phyloP scores from a whole-genome alignment of 2,888 invertebrate species.

The Prostheceraeus crozeri region DNA sequence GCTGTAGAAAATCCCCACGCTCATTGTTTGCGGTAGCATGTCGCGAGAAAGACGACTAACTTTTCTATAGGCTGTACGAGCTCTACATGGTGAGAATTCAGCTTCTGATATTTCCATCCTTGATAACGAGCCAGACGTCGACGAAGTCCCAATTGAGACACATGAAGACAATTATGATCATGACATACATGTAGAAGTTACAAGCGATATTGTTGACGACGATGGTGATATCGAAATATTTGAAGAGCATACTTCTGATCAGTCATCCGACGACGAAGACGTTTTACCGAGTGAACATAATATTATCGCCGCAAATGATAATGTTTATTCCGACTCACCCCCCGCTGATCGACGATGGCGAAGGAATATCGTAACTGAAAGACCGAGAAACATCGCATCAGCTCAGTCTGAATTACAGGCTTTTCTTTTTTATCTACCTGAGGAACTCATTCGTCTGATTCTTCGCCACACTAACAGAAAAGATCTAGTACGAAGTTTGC shows the following conservation, averaged over 20 bases:
- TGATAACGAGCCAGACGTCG: no score
- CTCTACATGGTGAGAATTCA: no score
- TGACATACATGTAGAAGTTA: no score
- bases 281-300: background rate
- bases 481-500: slow-evolving; percentile 5
- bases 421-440: slow-evolving; percentile 14
- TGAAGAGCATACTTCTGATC: slow-evolving; percentile 9
- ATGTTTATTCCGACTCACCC: slow-evolving; percentile 1
- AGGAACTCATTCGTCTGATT: background rate
- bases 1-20: no score
- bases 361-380: background rate
- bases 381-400: background rate
- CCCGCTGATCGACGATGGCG: slow-evolving; percentile 10
- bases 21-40: no score
- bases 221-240: slow-evolving; percentile 10
- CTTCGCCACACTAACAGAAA: background rate
- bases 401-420: slow-evolving; percentile 17
- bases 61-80: no score
- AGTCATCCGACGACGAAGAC: slow-evolving; percentile 5
- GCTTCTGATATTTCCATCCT: no score
- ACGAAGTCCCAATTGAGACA: no score
- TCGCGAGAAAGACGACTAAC: no score
- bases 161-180: no score
- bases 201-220: no score
- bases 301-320: slow-evolving; percentile 1